Evolutionary conservation across 2,113 vertebrate species (phyloP).

Genomic region (Jaculus jaculus): DNA sequence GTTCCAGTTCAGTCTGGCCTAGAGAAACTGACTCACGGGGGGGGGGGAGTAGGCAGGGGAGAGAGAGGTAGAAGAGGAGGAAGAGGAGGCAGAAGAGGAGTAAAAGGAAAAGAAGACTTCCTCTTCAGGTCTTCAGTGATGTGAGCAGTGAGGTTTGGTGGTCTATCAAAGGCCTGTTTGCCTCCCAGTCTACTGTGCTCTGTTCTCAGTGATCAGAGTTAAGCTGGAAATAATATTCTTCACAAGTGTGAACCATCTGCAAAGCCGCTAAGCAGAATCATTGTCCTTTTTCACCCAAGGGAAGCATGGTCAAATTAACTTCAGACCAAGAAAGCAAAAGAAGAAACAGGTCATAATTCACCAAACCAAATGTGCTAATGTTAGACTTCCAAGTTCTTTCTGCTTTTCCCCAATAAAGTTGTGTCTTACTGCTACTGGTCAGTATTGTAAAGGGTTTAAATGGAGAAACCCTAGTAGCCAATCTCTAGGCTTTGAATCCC

Average conservation of each 20-base stretch:
- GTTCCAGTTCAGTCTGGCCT: too few species aligned
- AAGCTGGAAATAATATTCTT: constrained; percentile 12
- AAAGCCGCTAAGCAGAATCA: background rate
- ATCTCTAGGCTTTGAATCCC: constrained; percentile 11
- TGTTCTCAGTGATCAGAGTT: background rate
- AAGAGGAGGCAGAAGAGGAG: too few species aligned
- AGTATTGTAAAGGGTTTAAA: background rate
- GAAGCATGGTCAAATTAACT: background rate
- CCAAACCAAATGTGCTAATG: background rate
- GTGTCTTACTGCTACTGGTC: background rate
- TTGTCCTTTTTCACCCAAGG: background rate
- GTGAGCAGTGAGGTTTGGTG: background rate
- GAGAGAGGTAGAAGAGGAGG: too few species aligned
- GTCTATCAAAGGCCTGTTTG: constrained; percentile 1
- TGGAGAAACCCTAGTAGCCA: constrained; percentile 12
- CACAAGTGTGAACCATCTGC: background rate
- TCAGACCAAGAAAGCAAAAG: constrained; percentile 3
- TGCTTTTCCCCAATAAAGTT: constrained; percentile 16
- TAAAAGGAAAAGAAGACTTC: too few species aligned
- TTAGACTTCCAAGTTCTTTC: constrained; percentile 19
- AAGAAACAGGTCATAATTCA: constrained; percentile 3
- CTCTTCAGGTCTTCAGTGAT: background rate
- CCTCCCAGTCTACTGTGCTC: background rate
- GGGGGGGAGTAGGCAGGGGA: too few species aligned
- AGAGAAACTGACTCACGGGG: too few species aligned